Evolutionary conservation across 2,888 invertebrate species (phyloP), one percentile per base, ranked within the genome.

Genomic region (Lepidochitona cinerea): DNA sequence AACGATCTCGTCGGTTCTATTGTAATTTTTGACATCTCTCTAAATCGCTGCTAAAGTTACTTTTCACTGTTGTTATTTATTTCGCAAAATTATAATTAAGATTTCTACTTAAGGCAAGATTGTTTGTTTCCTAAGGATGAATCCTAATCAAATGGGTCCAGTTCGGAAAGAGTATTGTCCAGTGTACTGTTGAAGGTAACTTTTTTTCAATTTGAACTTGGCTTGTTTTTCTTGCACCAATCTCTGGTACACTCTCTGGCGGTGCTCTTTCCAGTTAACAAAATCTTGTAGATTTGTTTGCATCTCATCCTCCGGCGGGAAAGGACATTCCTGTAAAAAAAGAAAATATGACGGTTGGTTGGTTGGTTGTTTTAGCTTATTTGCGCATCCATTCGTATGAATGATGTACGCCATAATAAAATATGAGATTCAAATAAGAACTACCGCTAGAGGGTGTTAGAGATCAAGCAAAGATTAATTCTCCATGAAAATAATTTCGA

Each of bases 91-190:
- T 18, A 41, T 41, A 18, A 12, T 41, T 41, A 12, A 41, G 9
- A 41, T 41, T 9, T 41, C 9, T 41, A 41, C 9, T 41, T 41
- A 12, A 41, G 18, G 18, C 18, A 18, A 18, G 18, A 9, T 41
- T 9, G 18, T 41, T 18, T 41, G 41, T 41, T 41, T 41, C 41
- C 41, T 9, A 12, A 9, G 18, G n/a, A 41, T 41, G 18, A 41
- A 18, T 41, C 41, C 41, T 41, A 41, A 9, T 79, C 74, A 79
- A 64, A 78, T 74, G 18, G 84, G 83, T 0, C 85, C 84, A 5
- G 86, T 81, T 35, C 86, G 74, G 72, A 84, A 84, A 72, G 80
- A 79, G 69, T 85, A 85, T 64, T 83, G 83, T 64, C 87, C 85
- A n/a, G 76, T 71, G 64, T 81, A 79, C 23, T 81, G 81, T 12